Evolutionary conservation across 2,113 vertebrate species (phyloP).

Genomic region (Myrmophylax atrothorax): DNA sequence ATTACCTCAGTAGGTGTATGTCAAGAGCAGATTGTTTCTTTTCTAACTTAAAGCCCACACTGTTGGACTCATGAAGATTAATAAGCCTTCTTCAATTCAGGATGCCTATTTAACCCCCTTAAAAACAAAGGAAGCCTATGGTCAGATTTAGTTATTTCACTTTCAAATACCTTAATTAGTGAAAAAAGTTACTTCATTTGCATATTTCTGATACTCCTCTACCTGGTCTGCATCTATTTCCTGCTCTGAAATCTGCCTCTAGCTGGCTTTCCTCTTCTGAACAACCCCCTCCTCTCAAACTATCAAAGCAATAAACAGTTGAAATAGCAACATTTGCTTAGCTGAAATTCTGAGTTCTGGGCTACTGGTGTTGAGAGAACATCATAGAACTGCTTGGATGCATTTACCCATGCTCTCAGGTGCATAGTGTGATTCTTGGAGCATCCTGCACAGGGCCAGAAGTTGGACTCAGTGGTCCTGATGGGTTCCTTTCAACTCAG

Average conservation of each 20-base stretch:
- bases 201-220: not conserved
- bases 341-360: not conserved
- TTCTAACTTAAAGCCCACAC: not conserved
- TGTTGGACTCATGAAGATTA: not conserved
- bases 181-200: not conserved
- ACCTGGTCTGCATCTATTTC: not conserved
- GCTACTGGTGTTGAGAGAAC: not conserved
- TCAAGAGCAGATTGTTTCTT: not conserved
- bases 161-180: not conserved
- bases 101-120: not conserved
- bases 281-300: fast-evolving
- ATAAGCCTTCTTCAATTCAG: not conserved
- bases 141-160: not conserved
- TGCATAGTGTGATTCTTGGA: not conserved
- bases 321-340: not conserved
- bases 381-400: not conserved
- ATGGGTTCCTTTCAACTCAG: not conserved
- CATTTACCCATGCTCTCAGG: not conserved
- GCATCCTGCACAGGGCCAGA: fast-evolving
- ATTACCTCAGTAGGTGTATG: not conserved
- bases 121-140: not conserved
- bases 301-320: not conserved
- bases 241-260: not conserved
- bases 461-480: not conserved
- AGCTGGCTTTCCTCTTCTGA: not conserved